Evolutionary conservation across 2,888 invertebrate genomes (phyloP), one percentile per base, ranked within the genome.

Genomic region (Drosophila yooni): DNA sequence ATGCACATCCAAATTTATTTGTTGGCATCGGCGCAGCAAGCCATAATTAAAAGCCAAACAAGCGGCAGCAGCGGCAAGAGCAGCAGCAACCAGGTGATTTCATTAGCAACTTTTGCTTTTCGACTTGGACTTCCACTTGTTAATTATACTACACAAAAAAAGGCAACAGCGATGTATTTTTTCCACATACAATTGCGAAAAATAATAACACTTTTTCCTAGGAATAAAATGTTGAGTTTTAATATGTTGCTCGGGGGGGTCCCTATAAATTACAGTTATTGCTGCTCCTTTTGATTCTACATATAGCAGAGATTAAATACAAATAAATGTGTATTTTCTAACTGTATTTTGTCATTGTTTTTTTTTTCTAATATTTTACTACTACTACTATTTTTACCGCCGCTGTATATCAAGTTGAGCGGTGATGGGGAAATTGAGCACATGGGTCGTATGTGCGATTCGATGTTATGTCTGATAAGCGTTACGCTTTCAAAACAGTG

Each of bases 11-110:
- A 81, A 86, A 85, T 86, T 83, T 85, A 88, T 88, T 46, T 88
- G 79, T 77, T 81, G 76, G 72, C 88, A 74, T 78, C 84, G 87
- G 68, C 84, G 80, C 87, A 82, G 58, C 85, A 74, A 62, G 85
- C 85, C 85, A 85, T 85, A 85, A 88, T 85, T 85, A 85, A 85
- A 88, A 88, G 76, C 85, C 81, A 85, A 85, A 88, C 85, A 85
- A 85, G 88, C 85, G 65, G 81, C 78, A 62, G 53, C 53, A 50
- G 50, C 71, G 48, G 29, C 56, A 60, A 27, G 48, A 46, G 52
- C 61, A 50, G 64, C 61, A 43, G 60, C 60, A 56, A 43, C 70
- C 79, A 82, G 83, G 83, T 82, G 82, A 79, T 82, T 81, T 81
- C 74, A 81, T 82, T 83, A 81, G 83, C 82, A 78, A 69, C 70